Evolutionary conservation across 1,140 invertebrate genomes (phyloP), one percentile per base, ranked within the genome.

Genomic region (Hycleus cichorii): DNA sequence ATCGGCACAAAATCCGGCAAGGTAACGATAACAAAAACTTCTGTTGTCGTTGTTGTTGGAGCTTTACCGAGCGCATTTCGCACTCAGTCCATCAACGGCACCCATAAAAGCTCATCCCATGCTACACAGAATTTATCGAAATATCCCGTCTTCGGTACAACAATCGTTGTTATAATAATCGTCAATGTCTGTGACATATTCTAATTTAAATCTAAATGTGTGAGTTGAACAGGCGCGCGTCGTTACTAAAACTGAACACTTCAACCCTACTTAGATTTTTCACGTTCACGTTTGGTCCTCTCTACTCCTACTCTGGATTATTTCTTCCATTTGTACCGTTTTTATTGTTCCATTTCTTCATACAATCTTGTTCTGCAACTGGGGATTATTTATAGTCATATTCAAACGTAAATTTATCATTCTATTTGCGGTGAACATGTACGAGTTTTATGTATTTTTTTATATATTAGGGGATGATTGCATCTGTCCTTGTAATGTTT

Each of bases 221-320:
- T 51, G 56, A 58, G 47, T 58, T 58, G 50, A 50, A 58, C 48
- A 38, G 47, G 51, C 44, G 48, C 48, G 48, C 57, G 47, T 44
- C 59, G 59, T 62, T 62, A 4, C 47, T 52, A 59, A 60, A 50
- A 66, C 64, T 64, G 53, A 63, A 61, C 32, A 32, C 44, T 53
- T 53, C 46, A 53, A 53, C 51, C 57, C 56, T 44, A 52, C 60
- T 56, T 49, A 54, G 32, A 45, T 54, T 48, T 4, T 40, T 25
- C 12, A 45, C 39, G 39, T 48, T 56, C 32, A 32, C 32, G 7
- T 32, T 32, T 32, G 7, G 32, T 55, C 42, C 51, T 58, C 64
- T 66, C 7, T 32, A 5, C 32, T 32, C 64, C 64, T 64, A 64
- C 64, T 64, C 56, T 32, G 2, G 42, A 43, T 57, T 55, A 49